Conservation (phyloP, 2,797 vertebrate species). For the Lepidocolaptes lacrymiger region DNA sequence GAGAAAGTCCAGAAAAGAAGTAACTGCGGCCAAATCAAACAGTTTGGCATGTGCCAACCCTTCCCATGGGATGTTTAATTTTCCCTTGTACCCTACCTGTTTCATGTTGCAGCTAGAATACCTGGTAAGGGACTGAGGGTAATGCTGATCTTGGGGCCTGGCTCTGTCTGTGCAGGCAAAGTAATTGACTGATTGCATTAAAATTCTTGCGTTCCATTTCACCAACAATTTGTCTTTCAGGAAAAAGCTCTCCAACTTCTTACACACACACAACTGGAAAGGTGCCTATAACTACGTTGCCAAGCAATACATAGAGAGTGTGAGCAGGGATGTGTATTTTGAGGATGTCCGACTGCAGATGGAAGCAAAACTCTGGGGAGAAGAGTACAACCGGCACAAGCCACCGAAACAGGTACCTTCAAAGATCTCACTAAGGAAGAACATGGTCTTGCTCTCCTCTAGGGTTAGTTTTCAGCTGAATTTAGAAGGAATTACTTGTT, state of each 20-base stretch:
- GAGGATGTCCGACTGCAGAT: conserved; percentile 96
- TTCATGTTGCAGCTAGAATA: not conserved
- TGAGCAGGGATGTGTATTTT: conserved; percentile 91
- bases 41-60: not conserved
- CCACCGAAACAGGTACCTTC: conserved; percentile 92
- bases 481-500: not conserved
- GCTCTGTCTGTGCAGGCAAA: not conserved
- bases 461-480: not conserved
- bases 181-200: not conserved
- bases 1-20: not conserved
- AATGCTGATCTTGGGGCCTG: not conserved
- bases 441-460: not conserved
- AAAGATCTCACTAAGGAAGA: not conserved
- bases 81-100: not conserved
- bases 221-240: conserved; percentile 63
- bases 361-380: conserved; percentile 98
- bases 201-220: not conserved
- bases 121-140: not conserved
- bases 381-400: conserved; percentile 94
- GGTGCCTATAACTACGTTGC: conserved; percentile 93
- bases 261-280: conserved; percentile 94
- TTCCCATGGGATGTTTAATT: not conserved
- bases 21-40: not conserved
- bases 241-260: conserved; percentile 97
- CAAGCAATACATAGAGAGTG: conserved; percentile 90